Conservation (phyloP, 2,113 vertebrate species). For the Verasper variegatus region DNA sequence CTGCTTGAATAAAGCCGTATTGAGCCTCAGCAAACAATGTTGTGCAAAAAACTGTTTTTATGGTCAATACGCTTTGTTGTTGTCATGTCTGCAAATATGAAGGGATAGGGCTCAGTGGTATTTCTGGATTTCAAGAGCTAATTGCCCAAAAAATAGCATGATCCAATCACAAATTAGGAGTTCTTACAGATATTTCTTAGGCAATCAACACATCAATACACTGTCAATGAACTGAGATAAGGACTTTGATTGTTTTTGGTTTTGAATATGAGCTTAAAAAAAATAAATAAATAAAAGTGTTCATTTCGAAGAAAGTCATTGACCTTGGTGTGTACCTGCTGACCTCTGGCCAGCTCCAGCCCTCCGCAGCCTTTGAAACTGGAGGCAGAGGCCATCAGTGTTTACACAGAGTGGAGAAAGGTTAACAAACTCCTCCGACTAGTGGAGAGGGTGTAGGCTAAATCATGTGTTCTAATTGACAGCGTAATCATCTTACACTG, state of each 20-base stretch:
- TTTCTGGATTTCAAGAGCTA: background rate
- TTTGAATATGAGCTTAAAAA: background rate
- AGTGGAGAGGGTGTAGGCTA: conserved; percentile 26
- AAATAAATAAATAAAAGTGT: background rate
- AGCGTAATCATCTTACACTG: conserved; percentile 56
- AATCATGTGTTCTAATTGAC: conserved; percentile 67
- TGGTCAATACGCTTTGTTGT: conserved; percentile 11
- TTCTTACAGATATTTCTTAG: background rate
- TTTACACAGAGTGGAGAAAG: conserved; percentile 52
- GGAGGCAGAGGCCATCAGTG: conserved; percentile 19
- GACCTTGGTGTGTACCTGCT: conserved; percentile 27
- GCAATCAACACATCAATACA: background rate
- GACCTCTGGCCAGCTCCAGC: conserved; percentile 40
- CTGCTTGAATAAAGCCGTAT: background rate
- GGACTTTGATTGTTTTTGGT: background rate
- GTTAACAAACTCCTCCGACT: conserved; percentile 63
- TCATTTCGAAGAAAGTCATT: background rate
- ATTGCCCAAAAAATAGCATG: background rate
- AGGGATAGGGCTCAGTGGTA: background rate
- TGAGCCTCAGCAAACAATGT: background rate
- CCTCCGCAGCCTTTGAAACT: conserved; percentile 2
- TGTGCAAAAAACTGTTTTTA: conserved; percentile 2
- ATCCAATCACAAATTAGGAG: background rate
- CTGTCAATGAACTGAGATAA: background rate
- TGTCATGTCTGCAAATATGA: conserved; percentile 3